Conservation (phyloP, 2,888 invertebrate species). For the Temnothorax ravouxi region DNA sequence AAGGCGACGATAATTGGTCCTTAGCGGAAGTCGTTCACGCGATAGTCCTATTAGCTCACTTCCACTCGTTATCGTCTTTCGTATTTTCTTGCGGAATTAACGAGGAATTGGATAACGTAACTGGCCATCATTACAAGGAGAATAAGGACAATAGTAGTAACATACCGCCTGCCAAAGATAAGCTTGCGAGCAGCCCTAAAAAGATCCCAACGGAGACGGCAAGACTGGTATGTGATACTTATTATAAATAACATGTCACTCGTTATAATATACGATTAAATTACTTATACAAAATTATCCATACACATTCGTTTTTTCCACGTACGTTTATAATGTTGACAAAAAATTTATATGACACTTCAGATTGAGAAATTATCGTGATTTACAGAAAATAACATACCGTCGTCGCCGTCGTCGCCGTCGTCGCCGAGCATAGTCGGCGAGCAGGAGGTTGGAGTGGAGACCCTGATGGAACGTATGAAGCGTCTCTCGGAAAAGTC, state of each 20-base stretch:
- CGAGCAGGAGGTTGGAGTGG: conserved; percentile 91
- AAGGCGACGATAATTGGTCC: conserved; percentile 92
- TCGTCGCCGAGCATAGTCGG: conserved; percentile 87
- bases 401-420: conserved; percentile 85
- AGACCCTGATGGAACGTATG: conserved; percentile 93
- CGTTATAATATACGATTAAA: neutral
- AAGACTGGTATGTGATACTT: conserved; percentile 81
- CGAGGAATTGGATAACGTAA: conserved; percentile 89
- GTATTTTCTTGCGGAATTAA: conserved; percentile 94
- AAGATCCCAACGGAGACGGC: conserved; percentile 83
- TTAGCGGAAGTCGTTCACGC: conserved; percentile 95
- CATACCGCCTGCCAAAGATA: conserved; percentile 83
- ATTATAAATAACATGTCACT: neutral
- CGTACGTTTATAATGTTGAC: neutral
- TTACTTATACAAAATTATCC: neutral
- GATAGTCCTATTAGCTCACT: conserved; percentile 93
- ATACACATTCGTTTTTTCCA: too few relatives aligned
- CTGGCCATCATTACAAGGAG: conserved; percentile 84
- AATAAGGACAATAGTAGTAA: conserved; percentile 83
- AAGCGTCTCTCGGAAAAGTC: conserved; percentile 92
- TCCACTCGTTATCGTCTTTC: conserved; percentile 95
- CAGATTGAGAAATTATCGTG: conserved; percentile 9
- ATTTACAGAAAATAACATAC: conserved; percentile 81
- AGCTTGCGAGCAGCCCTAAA: conserved; percentile 83
- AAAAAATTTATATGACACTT: neutral